A percentile compares a stretch with the other conserved stretches of the same genome.
These are phyloP conservation scores for Sebastes minor DNA, from an alignment of 2,797 vertebrate species.

Conservation along the genomic window DNA sequence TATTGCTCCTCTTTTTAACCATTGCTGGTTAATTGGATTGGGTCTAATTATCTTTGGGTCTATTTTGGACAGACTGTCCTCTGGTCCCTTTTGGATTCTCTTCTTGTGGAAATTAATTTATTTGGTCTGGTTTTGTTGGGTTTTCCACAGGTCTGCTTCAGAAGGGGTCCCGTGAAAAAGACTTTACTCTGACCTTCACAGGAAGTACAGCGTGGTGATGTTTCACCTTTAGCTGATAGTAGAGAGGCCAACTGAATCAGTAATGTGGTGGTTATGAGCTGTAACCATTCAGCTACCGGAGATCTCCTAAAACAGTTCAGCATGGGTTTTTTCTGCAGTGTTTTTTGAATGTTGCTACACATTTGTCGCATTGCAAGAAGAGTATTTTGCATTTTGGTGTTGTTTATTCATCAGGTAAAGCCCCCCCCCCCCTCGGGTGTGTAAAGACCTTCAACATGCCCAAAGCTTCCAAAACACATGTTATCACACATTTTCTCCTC, in stretches of 20 bases:
- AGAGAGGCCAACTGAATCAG: background rate
- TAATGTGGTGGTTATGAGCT: too few species aligned
- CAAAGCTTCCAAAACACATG: too few species aligned
- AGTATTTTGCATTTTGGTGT: too few species aligned
- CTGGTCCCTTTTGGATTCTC: conserved; percentile 6
- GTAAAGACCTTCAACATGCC: too few species aligned
- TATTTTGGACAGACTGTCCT: conserved; percentile 17
- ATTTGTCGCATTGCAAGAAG: background rate
- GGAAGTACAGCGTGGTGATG: background rate
- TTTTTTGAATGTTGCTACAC: background rate
- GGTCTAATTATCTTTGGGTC: conserved; percentile 27
- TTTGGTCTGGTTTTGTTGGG: background rate
- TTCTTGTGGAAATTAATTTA: background rate
- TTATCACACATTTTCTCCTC: too few species aligned
- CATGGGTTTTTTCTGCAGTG: background rate
- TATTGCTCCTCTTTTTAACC: background rate
- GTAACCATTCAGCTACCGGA: too few species aligned
- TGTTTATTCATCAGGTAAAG: too few species aligned
- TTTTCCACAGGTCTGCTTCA: background rate
- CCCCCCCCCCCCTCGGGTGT: too few species aligned
- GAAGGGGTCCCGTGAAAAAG: background rate
- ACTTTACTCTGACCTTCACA: background rate
- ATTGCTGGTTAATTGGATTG: conserved; percentile 22
- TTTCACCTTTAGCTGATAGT: background rate
- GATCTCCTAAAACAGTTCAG: too few species aligned